phyloP scores from a whole-genome alignment of 2,888 invertebrate species.

The Thymelicus acteon region DNA sequence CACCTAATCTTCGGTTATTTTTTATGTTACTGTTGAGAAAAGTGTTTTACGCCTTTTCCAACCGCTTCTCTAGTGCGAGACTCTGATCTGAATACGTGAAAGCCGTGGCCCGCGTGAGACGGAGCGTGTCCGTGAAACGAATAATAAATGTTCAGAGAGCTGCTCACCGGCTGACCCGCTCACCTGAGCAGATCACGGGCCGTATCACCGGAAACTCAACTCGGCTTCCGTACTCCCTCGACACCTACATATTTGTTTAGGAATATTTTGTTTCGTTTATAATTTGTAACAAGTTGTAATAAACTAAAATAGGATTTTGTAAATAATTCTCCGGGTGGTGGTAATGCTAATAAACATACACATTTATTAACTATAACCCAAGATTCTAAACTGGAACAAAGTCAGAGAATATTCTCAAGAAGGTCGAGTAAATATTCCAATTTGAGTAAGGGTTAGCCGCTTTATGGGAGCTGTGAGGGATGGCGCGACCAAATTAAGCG shows the following conservation, averaged over 20 bases:
- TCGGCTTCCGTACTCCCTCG: background rate
- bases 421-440: too few relatives aligned
- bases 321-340: too few relatives aligned
- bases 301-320: too few relatives aligned
- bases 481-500: background rate
- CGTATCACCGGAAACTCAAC: background rate
- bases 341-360: too few relatives aligned
- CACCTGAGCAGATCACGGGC: too few relatives aligned
- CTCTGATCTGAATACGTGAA: background rate
- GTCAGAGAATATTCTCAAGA: too few relatives aligned
- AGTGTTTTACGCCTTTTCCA: background rate
- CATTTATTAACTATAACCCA: too few relatives aligned
- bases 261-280: background rate
- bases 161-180: background rate
- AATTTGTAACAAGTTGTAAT: too few relatives aligned
- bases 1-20: too few relatives aligned
- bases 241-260: background rate
- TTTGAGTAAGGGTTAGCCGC: background rate
- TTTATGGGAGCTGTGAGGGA: background rate
- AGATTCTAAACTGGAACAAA: too few relatives aligned
- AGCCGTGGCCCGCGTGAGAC: background rate
- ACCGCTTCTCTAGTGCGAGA: background rate
- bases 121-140: background rate
- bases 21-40: background rate
- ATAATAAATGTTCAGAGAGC: background rate